Conservation (phyloP, 2,797 vertebrate genomes). For the Sebastes trivittatus region DNA sequence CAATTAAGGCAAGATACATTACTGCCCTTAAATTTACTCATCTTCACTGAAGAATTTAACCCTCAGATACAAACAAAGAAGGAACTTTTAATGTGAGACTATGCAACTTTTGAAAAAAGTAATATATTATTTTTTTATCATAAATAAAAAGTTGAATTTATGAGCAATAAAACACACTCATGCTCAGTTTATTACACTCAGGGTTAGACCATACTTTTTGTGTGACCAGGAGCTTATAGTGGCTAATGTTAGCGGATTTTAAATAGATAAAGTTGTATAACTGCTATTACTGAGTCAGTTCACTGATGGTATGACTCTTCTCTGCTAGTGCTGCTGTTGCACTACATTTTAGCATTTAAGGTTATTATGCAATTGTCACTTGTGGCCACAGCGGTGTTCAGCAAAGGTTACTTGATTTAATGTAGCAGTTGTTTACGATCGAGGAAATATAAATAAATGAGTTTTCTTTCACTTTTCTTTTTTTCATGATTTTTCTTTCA, state of each 20-base stretch:
- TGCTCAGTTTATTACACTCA: not conserved
- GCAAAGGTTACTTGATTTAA: not conserved
- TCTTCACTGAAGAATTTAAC: not conserved
- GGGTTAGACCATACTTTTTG: not conserved
- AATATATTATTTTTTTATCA: not conserved
- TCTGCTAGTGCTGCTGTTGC: not conserved
- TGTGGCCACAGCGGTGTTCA: not conserved
- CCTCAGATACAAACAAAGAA: not conserved
- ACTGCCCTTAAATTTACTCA: not conserved
- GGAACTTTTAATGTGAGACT: not conserved
- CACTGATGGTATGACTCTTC: not conserved
- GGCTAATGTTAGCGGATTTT: not conserved
- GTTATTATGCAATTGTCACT: not conserved
- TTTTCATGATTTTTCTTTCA: not conserved
- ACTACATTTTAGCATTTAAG: not conserved
- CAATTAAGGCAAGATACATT: too few species aligned
- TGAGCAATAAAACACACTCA: not conserved
- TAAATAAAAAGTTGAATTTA: not conserved
- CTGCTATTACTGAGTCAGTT: not conserved
- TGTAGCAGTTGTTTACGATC: not conserved
- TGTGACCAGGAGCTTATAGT: not conserved
- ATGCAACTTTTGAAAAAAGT: not conserved
- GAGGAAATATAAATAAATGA: not conserved
- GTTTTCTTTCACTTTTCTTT: not conserved
- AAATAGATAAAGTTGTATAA: not conserved